A percentile compares a stretch with the other conserved stretches of the same genome.
These are phyloP conservation scores for Protosalanx chinensis DNA, from an alignment of 2,797 vertebrate species.

Conservation along the genomic window DNA sequence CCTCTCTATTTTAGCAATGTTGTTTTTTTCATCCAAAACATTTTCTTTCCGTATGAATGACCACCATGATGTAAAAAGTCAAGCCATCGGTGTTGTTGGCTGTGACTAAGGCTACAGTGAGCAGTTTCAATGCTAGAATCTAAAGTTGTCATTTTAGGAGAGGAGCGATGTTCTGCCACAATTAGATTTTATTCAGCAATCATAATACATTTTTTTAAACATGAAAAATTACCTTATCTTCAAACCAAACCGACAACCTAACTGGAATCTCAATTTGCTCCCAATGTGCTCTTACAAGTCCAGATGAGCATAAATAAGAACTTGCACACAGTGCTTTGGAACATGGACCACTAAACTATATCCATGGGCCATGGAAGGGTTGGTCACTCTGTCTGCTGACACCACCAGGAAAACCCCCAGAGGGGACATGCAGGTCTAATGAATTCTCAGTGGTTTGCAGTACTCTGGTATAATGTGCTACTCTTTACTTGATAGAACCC, in stretches of 20 bases:
- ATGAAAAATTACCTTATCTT: too few species aligned
- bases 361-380: slow-evolving; percentile 7
- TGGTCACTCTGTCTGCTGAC: slow-evolving; percentile 27
- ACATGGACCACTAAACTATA: neutral
- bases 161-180: too few species aligned
- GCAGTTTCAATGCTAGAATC: neutral
- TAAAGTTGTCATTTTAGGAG: neutral
- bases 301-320: neutral
- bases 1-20: too few species aligned
- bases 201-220: too few species aligned
- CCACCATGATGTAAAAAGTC: neutral
- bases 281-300: neutral
- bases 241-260: too few species aligned
- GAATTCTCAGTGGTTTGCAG: slow-evolving; percentile 50
- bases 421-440: slow-evolving; percentile 52
- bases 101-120: neutral
- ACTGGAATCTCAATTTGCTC: too few species aligned
- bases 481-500: slow-evolving; percentile 37
- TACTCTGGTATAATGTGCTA: slow-evolving; percentile 44
- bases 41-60: neutral
- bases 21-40: too few species aligned
- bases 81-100: neutral
- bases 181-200: too few species aligned
- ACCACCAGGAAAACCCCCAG: slow-evolving; percentile 46
- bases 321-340: neutral